These are phyloP conservation scores for Amblyornis subalaris DNA, from an alignment of 2,113 vertebrate species.

Conservation along the genomic window DNA sequence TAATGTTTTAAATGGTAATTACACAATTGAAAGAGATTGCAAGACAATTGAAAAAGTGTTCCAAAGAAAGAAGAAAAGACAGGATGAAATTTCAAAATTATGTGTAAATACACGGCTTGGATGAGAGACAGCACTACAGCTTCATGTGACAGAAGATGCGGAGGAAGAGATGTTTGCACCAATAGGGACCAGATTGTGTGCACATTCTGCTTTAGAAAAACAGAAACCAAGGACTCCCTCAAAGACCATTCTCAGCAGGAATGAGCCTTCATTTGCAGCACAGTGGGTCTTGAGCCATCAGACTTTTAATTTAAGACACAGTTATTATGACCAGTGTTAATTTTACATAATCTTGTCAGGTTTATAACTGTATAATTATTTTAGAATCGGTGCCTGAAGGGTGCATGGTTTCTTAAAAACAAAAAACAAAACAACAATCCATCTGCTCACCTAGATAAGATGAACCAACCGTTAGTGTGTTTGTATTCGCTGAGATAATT, in stretches of 20 bases:
- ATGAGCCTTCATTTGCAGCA: not conserved
- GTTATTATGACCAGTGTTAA: not conserved
- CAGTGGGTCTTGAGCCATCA: not conserved
- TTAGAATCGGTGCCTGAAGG: not conserved
- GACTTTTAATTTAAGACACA: not conserved
- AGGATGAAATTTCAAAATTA: not conserved
- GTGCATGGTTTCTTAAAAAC: not conserved
- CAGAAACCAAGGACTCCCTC: not conserved
- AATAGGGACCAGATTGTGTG: not conserved
- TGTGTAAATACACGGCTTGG: not conserved
- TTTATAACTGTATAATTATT: not conserved
- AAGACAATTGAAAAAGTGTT: not conserved
- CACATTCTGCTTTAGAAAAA: not conserved
- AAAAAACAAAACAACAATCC: not conserved
- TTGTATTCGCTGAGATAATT: not conserved
- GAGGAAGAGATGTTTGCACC: not conserved
- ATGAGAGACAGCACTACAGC: not conserved
- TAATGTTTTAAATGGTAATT: not conserved
- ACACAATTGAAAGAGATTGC: not conserved
- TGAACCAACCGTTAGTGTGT: not conserved
- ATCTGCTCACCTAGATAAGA: not conserved
- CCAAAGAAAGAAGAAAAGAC: not conserved
- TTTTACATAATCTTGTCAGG: not conserved
- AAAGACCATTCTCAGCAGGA: not conserved
- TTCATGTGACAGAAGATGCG: not conserved